Conservation (phyloP, 2,113 vertebrate genomes). For the Periophthalmodon schlosseri region DNA sequence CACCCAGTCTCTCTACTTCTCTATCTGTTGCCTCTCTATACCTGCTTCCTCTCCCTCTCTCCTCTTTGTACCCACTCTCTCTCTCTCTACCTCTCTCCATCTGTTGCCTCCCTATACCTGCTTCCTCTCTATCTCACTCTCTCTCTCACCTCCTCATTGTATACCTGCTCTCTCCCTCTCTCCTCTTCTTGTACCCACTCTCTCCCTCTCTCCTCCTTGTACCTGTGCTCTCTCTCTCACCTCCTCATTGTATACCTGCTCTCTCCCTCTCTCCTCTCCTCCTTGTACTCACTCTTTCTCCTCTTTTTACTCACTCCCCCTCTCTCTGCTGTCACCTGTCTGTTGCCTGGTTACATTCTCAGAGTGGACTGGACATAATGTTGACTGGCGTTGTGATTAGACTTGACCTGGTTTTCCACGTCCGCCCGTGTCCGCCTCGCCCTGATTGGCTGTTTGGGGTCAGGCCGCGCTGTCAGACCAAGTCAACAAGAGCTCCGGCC, state of each 20-base stretch:
- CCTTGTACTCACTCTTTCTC: conserved; percentile 46
- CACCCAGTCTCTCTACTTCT: too few species aligned
- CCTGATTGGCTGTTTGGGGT: conserved; percentile 73
- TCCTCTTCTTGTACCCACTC: neutral
- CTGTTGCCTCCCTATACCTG: neutral
- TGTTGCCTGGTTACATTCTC: conserved; percentile 71
- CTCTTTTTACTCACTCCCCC: neutral
- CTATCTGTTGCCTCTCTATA: too few species aligned
- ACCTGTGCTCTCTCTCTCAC: too few species aligned
- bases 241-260: neutral
- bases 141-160: neutral
- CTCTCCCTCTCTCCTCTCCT: conserved; percentile 28
- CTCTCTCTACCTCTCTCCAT: neutral
- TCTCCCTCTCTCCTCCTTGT: neutral
- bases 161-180: neutral
- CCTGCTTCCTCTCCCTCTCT: neutral
- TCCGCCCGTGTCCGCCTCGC: conserved; percentile 49
- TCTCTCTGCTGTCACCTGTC: conserved; percentile 66
- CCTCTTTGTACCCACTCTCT: neutral
- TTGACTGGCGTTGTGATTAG: conserved; percentile 72
- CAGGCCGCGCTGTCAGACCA: conserved; percentile 51
- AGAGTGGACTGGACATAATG: conserved; percentile 67
- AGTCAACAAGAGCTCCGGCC: conserved; percentile 36
- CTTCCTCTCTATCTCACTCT: neutral
- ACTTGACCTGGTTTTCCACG: conserved; percentile 67